Evolutionary conservation across 2,888 invertebrate genomes (phyloP).

Genomic region (Epirrita christyi): DNA sequence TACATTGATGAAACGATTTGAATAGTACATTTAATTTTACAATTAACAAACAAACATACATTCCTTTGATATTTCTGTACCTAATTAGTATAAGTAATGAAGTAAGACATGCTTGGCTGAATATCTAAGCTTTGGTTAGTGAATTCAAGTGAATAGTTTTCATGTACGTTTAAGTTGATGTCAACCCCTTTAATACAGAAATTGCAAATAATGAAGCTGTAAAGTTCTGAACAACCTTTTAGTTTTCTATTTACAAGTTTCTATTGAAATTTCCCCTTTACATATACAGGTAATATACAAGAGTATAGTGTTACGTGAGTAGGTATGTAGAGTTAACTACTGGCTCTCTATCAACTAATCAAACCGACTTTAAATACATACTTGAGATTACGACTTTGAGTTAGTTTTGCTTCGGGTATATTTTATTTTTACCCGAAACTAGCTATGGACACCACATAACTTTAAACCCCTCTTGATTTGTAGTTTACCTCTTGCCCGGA

Average conservation of each 20-base stretch:
- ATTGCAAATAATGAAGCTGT: slow-evolving; percentile 11
- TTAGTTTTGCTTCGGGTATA: no score
- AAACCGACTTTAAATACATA: no score
- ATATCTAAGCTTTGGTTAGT: slow-evolving; percentile 51
- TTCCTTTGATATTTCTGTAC: slow-evolving; percentile 51
- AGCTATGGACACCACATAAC: neutral
- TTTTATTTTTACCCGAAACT: no score
- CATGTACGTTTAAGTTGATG: slow-evolving; percentile 24
- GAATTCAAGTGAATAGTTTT: slow-evolving; percentile 51
- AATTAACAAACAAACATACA: slow-evolving; percentile 26
- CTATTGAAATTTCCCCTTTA: slow-evolving; percentile 1
- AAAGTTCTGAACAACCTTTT: slow-evolving; percentile 5
- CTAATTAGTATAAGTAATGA: slow-evolving; percentile 61
- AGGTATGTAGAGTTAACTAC: no score
- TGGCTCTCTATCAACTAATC: no score
- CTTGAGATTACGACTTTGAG: no score
- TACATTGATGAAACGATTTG: slow-evolving; percentile 3
- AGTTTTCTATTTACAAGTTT: neutral
- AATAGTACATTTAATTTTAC: slow-evolving; percentile 9
- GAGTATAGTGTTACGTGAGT: no score
- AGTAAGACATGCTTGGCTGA: slow-evolving; percentile 57
- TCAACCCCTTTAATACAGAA: slow-evolving; percentile 32
- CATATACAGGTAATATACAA: neutral
- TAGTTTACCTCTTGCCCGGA: slow-evolving; percentile 26
- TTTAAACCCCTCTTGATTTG: slow-evolving; percentile 9